Conservation (phyloP, 2,797 vertebrate species). For the Loriculus beryllinus region DNA sequence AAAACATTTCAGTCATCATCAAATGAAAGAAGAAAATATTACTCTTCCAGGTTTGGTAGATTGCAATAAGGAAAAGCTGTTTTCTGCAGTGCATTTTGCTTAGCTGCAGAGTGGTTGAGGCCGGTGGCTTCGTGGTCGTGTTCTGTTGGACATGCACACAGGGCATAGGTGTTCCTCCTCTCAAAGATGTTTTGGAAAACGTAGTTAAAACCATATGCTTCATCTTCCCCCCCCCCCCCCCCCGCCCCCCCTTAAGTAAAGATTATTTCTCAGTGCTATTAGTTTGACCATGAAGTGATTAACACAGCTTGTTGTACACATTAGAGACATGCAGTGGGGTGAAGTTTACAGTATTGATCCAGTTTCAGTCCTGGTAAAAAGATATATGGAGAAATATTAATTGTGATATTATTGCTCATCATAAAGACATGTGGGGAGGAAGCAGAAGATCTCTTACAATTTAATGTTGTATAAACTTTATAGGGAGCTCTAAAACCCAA, state of each 20-base stretch:
- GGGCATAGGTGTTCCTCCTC: neutral
- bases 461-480: neutral
- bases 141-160: neutral
- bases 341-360: conserved; percentile 13
- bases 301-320: neutral
- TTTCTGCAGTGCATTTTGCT: neutral
- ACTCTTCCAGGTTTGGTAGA: neutral
- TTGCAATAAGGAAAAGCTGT: neutral
- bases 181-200: neutral
- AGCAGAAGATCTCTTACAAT: neutral
- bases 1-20: neutral
- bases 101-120: rapidly evolving
- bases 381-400: neutral
- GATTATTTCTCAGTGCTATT: neutral
- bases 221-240: too few relatives aligned
- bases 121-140: neutral
- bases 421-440: neutral
- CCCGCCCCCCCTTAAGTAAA: neutral
- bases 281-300: neutral
- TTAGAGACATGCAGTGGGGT: neutral
- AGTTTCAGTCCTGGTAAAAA: neutral
- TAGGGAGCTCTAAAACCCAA: neutral
- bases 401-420: neutral
- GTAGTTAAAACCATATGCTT: neutral
- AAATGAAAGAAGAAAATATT: neutral